Conservation (phyloP, 2,888 invertebrate genomes). For the Chromoteleia sp. region DNA sequence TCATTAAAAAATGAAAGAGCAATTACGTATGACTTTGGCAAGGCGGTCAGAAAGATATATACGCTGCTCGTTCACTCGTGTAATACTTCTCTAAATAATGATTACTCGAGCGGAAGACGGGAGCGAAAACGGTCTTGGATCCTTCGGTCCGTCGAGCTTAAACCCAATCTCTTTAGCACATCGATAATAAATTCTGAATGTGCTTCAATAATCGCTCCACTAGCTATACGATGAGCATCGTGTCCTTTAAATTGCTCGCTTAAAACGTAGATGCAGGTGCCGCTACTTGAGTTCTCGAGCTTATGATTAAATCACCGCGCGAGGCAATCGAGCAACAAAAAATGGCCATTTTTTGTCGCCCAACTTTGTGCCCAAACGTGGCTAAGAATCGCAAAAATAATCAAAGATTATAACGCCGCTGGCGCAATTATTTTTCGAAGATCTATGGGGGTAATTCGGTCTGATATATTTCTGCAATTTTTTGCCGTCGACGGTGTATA, state of each 20-base stretch:
- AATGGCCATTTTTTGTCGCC: conserved; percentile 4
- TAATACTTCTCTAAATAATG: conserved; percentile 72
- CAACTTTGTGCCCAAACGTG: neutral
- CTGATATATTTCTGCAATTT: conserved; percentile 38
- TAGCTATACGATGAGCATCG: conserved; percentile 49
- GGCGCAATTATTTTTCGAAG: conserved; percentile 12
- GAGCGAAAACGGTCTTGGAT: conserved; percentile 64
- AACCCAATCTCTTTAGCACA: conserved; percentile 73
- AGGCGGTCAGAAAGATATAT: conserved; percentile 62
- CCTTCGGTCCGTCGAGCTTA: conserved; percentile 61
- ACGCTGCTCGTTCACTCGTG: conserved; percentile 65
- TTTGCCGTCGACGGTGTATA: neutral
- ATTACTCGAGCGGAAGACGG: conserved; percentile 70
- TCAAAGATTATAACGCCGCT: conserved; percentile 1
- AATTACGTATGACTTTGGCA: conserved; percentile 60
- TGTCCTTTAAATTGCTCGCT: conserved; percentile 54
- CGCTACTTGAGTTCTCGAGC: conserved; percentile 42
- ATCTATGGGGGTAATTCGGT: conserved; percentile 11
- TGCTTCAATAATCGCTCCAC: conserved; percentile 58
- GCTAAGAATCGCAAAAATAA: neutral
- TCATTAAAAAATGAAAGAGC: conserved; percentile 63
- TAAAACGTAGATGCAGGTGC: conserved; percentile 47
- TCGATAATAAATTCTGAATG: conserved; percentile 73
- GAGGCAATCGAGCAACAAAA: conserved; percentile 33
- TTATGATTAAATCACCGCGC: conserved; percentile 47